Evolutionary conservation across 2,888 invertebrate genomes (phyloP), one percentile per base, ranked within the genome.

Genomic region (Sepiola atlantica): DNA sequence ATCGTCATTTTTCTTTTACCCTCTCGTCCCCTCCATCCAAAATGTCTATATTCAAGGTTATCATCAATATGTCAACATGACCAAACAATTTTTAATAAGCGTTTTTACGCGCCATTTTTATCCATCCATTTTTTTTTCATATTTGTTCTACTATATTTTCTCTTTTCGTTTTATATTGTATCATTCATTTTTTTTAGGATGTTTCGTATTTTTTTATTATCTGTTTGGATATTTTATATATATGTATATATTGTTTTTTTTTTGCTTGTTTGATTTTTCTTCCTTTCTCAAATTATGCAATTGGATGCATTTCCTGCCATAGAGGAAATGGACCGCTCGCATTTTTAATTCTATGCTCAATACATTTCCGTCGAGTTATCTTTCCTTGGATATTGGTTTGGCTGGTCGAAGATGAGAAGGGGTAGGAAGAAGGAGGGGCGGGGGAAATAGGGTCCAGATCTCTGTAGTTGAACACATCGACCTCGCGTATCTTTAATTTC

Each of bases 311-410:
- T 77, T 77, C 77, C 77, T 77, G n/a, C 77, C 77, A n/a, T 32
- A 77, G 77, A 77, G 77, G 77, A 77, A 77, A 77, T 77, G n/a
- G 77, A 77, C n/a, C 77, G 77, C 77, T 77, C 77, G 16, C n/a
- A 77, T 77, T 77, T 45, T 77, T 77, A 77, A 77, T 77, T 77
- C 32, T 77, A 77, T 16, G 77, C n/a, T 77, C n/a, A 77, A 77
- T n/a, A 77, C 32, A 77, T 77, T 77, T 77, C 77, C 77, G 77
- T 77, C n/a, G 77, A 77, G 77, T 77, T 77, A 77, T 77, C 77
- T 77, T n/a, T 77, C 77, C 77, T 77, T 77, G 77, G n/a, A 77
- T 77, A 77, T 77, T 77, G 77, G 77, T 32, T 77, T n/a, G 77
- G n/a, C 16, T n/a, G 77, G n/a, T 32, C 77, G 77, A 77, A 77